phyloP scores from a whole-genome alignment of 2,113 vertebrate species.

The Vombatus ursinus region DNA sequence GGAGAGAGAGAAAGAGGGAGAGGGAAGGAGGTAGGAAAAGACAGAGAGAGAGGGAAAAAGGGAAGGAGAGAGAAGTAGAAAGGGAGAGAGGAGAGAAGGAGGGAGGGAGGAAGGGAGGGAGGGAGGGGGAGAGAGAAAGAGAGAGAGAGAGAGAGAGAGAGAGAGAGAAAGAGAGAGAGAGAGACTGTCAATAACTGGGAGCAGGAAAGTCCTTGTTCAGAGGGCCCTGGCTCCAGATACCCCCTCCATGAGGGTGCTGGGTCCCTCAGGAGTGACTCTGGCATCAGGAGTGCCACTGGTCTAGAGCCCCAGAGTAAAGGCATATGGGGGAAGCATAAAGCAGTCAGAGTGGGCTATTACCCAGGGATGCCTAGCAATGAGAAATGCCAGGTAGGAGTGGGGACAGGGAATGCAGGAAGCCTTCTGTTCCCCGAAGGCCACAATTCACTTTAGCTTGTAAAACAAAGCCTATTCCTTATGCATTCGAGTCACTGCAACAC shows the following conservation, averaged over 20 bases:
- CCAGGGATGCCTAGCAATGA: not conserved
- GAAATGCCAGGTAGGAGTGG: conserved; percentile 5
- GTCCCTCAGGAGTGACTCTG: not conserved
- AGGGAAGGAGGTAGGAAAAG: not conserved
- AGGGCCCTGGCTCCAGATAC: not conserved
- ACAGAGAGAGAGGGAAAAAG: rapidly evolving
- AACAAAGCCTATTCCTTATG: not conserved
- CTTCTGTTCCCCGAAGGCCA: not conserved
- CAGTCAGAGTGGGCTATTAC: not conserved
- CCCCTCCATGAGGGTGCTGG: not conserved
- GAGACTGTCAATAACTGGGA: not conserved
- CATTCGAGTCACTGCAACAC: not conserved
- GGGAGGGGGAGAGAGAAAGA: rapidly evolving
- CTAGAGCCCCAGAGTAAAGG: not conserved
- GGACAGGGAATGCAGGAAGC: not conserved
- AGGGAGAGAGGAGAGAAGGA: no score
- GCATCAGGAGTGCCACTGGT: not conserved
- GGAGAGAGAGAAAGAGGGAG: no score
- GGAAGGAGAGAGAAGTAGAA: no score
- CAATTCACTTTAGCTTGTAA: not conserved
- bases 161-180: not conserved
- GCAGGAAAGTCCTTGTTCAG: not conserved
- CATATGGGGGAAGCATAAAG: not conserved
- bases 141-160: rapidly evolving
- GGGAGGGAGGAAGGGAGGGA: no score